phyloP scores from a whole-genome alignment of 1,140 invertebrate genomes.

The Lamellibrachia luymesi region DNA sequence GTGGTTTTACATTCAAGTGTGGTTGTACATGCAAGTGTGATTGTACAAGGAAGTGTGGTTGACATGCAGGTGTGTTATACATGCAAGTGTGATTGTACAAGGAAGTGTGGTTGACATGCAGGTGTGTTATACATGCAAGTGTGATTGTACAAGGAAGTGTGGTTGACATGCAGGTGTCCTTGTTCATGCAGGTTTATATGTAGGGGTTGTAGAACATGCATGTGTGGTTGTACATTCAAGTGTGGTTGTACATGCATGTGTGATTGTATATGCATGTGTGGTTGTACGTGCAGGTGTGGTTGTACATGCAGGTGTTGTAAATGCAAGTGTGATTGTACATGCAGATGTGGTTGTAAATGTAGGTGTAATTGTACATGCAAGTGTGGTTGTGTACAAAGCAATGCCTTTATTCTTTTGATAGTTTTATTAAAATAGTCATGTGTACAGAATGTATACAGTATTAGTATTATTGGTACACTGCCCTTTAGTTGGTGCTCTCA shows the following conservation, averaged over 20 bases:
- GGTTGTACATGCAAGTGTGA: not conserved
- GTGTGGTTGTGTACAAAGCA: not conserved
- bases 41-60: too few relatives aligned
- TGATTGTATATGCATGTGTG: too few relatives aligned
- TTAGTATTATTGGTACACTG: not conserved
- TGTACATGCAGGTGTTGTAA: too few relatives aligned
- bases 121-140: not conserved
- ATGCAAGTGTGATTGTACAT: not conserved
- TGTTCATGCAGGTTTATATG: too few relatives aligned
- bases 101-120: not conserved
- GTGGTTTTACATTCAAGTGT: not conserved
- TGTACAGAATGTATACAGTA: not conserved
- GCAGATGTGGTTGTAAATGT: not conserved
- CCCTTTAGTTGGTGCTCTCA: not conserved
- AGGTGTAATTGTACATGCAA: not conserved
- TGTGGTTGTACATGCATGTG: too few relatives aligned
- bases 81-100: not conserved
- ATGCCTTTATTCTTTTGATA: not conserved
- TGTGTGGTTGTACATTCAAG: too few relatives aligned
- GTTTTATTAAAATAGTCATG: not conserved
- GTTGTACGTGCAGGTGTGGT: too few relatives aligned
- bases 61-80: not conserved
- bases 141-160: not conserved
- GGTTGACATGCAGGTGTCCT: too few relatives aligned
- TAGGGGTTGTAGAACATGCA: too few relatives aligned